Base-by-base conservation (phyloP, 2,797 vertebrate species). In the Euthynnus affinis region DNA sequence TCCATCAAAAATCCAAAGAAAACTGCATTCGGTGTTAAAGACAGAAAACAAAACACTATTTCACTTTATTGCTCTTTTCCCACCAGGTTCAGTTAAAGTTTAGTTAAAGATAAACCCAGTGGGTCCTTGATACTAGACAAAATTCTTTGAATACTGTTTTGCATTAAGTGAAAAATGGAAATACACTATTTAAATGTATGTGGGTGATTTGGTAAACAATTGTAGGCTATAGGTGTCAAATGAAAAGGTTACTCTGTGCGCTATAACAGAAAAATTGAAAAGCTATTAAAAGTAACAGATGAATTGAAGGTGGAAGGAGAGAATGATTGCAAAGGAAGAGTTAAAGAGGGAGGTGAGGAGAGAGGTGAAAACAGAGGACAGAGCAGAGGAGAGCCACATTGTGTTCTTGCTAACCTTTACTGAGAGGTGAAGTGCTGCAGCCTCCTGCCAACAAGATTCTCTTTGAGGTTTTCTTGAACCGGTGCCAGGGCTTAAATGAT, bases 381-480 rank as follows among this genome's bases (percentile, higher is more conserved):
- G 63, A 78, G 80, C 51, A 67, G 75, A 85, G 84, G 81, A 88
- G 80, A 90, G 91, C 82, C 85, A 89, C 80, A 88, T 88, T 3
- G 83, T 92, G 90, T 87, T 90, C 81, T 3, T 10, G 82, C 88
- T 59, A 87, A 93, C 93, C 91, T 88, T 85, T 81, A 55, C 59
- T 51, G 63, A 81, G 87, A 91, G 91, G 91, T 93, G 91, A 93
- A 89, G 89, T 71, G 78, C 89, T 82, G 85, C 87, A 86, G 82
- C 82, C 85, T 92, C 75, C 90, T 89, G 93, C 93, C 93, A 94
- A 91, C 86, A 91, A 83, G 64, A 67, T 74, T 90, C 84, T 84
- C 93, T 93, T 93, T 94, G 91, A 94, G 90, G 78, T 92, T 93
- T 88, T 88, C 72, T 89, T 95, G 92, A 93, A 89, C 81, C 2